Evolutionary conservation across 2,888 invertebrate genomes (phyloP), one percentile per base, ranked within the genome.

Genomic region (Apamea anceps): DNA sequence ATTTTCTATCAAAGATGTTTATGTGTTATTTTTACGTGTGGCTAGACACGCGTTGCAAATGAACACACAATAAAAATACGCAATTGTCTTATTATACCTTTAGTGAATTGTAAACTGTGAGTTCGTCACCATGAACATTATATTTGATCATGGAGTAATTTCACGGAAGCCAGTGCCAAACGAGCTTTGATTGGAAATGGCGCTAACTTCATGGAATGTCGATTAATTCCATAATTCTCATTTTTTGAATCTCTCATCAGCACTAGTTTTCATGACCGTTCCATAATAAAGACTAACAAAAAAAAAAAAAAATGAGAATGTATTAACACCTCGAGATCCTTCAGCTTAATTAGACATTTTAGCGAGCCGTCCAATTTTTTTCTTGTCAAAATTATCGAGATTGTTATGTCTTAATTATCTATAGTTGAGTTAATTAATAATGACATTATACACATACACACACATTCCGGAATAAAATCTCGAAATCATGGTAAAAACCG

Each of bases 1-100:
- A 72, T 79, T 70, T 66, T 75, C 63, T 63, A 75, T 84, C 66
- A 57, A 42, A 75, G 65, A 45, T 51, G 42, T 74, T 74, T 60
- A 65, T 32, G 67, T 67, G 54, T 79, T 75, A n/a, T 75, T 57
- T 82, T 60, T 62, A 45, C 21, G 51, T 42, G 51, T 8, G 45
- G 4, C 1, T 57, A 51, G 21, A 48, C 12, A 54, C 21, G 32
- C 63, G 7, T 72, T 37, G 21, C 10, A n/a, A 60, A 66, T 80
- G 0, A 28, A 42, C 4, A 37, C 13, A 28, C 25, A 48, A n/a
- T 37, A 0, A 7, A 45, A 75, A 45, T 28, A 68, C 18, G 1
- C 0, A 21, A 25, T 65, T 45, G 15, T 25, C 28, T 72, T 8
- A 25, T 25, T 13, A 18, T 48, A 51, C 7, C 3, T 32, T n/a